Conservation (phyloP, 2,888 invertebrate genomes). For the Tromatobia lineatoria region DNA sequence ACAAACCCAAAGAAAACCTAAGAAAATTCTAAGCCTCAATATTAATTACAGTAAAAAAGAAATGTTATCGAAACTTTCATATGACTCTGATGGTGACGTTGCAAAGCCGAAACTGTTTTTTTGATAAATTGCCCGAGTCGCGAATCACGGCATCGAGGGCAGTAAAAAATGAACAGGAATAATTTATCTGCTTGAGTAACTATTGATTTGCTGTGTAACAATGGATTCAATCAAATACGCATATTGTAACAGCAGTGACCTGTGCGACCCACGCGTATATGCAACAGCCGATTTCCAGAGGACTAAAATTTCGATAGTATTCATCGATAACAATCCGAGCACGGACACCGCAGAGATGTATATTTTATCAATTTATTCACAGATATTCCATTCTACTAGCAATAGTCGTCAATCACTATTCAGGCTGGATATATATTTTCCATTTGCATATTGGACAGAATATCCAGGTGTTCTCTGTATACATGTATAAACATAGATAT, state of each 20-base stretch:
- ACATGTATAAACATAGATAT: no score
- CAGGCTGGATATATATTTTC: constrained; percentile 4
- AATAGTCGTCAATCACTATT: constrained; percentile 14
- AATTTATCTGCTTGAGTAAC: constrained; percentile 37
- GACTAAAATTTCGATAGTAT: constrained; percentile 41
- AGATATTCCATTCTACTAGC: constrained; percentile 14
- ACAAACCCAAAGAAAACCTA: no score
- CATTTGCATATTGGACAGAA: not conserved
- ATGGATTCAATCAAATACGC: constrained; percentile 55
- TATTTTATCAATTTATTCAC: constrained; percentile 41
- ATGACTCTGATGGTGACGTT: not conserved
- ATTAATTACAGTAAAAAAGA: not conserved
- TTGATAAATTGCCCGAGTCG: not conserved
- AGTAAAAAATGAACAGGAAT: constrained; percentile 37
- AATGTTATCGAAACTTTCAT: not conserved
- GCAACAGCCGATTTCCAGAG: constrained; percentile 38
- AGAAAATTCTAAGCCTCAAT: no score
- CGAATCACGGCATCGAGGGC: not conserved
- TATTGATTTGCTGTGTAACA: constrained; percentile 45
- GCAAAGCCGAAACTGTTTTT: not conserved
- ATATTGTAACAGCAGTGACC: not conserved
- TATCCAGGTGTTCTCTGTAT: not conserved
- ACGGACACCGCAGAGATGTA: not conserved
- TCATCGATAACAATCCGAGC: constrained; percentile 48
- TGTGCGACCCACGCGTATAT: not conserved